These are phyloP conservation scores for Unio delphinus DNA, from an alignment of 2,888 invertebrate species.

Conservation along the genomic window DNA sequence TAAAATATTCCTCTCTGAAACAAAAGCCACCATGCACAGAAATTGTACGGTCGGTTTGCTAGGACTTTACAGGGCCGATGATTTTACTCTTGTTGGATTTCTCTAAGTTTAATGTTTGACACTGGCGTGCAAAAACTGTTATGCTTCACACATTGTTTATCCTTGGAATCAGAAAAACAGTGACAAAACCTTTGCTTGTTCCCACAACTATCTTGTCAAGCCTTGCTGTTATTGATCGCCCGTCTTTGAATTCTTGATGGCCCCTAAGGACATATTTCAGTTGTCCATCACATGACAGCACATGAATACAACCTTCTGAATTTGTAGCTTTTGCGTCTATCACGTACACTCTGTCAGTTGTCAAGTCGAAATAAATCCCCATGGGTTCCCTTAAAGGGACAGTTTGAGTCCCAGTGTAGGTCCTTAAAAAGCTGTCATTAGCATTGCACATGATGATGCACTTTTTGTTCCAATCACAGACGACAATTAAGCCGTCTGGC, in stretches of 20 bases:
- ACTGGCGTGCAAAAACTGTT: too few species aligned
- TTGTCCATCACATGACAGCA: constrained; percentile 18
- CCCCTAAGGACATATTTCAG: constrained; percentile 21
- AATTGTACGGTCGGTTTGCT: too few species aligned
- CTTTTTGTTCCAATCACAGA: constrained; percentile 43
- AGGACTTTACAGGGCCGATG: too few species aligned
- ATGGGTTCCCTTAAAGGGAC: constrained; percentile 32
- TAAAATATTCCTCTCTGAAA: too few species aligned
- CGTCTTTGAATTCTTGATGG: constrained; percentile 30
- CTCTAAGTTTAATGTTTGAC: too few species aligned
- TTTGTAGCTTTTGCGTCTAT: constrained; percentile 23
- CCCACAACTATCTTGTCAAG: constrained; percentile 19
- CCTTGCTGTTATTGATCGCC: constrained; percentile 22
- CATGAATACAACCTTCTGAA: constrained; percentile 21
- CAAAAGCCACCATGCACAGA: too few species aligned
- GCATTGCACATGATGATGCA: constrained; percentile 30
- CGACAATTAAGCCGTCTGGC: constrained; percentile 29
- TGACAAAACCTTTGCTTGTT: constrained; percentile 27
- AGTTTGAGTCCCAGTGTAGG: constrained; percentile 27
- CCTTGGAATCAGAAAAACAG: constrained; percentile 8
- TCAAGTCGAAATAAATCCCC: constrained; percentile 23
- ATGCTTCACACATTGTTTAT: too few species aligned
- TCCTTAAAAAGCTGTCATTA: constrained; percentile 30
- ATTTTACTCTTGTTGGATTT: too few species aligned
- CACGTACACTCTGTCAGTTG: constrained; percentile 22